Conservation (phyloP, 2,888 invertebrate genomes). For the Sphecodes monilicornis region DNA sequence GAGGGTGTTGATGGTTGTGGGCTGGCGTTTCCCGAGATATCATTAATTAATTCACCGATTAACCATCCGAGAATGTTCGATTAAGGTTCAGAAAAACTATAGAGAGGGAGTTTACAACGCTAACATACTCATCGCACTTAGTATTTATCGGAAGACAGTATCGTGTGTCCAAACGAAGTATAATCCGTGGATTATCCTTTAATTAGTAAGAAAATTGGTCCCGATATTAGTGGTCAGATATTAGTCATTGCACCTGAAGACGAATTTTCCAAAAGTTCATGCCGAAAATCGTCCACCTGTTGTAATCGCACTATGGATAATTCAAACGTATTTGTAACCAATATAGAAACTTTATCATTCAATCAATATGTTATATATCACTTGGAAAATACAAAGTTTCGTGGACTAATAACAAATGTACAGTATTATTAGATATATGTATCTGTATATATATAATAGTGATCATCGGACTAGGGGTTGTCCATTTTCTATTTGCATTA, state of each 20-base stretch:
- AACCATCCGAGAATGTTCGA: constrained; percentile 41
- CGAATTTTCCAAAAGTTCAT: background rate
- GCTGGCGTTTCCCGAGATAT: constrained; percentile 39
- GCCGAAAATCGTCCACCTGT: background rate
- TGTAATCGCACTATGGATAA: background rate
- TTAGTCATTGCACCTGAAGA: constrained; percentile 52
- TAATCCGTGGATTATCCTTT: constrained; percentile 27
- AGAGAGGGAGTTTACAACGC: constrained; percentile 32
- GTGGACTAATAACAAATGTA: background rate
- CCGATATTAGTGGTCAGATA: constrained; percentile 32
- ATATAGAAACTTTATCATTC: background rate
- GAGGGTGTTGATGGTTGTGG: background rate
- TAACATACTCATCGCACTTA: constrained; percentile 59
- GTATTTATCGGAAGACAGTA: constrained; percentile 46
- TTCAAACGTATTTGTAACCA: background rate
- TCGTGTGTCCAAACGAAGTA: constrained; percentile 15
- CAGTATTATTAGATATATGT: background rate
- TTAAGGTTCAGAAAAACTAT: constrained; percentile 5
- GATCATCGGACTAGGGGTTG: background rate
- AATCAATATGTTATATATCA: background rate
- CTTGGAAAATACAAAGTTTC: background rate
- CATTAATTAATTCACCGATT: constrained; percentile 53
- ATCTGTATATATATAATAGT: background rate
- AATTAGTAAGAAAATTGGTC: constrained; percentile 39
- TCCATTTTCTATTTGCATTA: background rate